Evolutionary conservation across 2,888 invertebrate genomes (phyloP), one percentile per base, ranked within the genome.

Genomic region (Pantelozetes paolii): DNA sequence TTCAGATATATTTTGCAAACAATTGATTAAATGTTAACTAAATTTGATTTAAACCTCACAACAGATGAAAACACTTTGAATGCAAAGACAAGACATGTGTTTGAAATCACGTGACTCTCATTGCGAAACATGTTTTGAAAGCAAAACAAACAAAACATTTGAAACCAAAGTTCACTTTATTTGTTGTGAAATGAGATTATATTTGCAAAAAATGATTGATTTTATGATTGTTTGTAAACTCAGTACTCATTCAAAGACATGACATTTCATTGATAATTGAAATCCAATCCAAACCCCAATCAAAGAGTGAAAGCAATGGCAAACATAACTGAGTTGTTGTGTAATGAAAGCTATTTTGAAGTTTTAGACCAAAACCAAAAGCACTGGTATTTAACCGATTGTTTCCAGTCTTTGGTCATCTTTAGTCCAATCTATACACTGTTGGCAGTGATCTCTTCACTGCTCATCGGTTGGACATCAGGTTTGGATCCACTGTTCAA

Each of bases 331-430:
- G 26, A 45, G n/a, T 45, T 42, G 3, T 69, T 69, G 45, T 69
- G 69, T 28, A 26, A 20, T 2, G 45, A 69, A 69, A 5, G 45
- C 1, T 9, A 69, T 69, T 69, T 40, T 13, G 20, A 5, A 13
- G 18, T 69, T 26, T 26, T 2, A 5, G 45, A 45, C 18, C 42
- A 40, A 1, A 23, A 40, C 23, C 20, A 67, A 15, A 30, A 20
- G 5, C 30, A 50, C 15, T 71, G 36, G 32, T 54, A 71, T 48
- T 50, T 74, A 15, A 57, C 18, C 54, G 32, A 74, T 71, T 74
- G 74, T 59, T 74, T 74, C 50, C 54, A 74, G 18, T 57, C 50
- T 28, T 11, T 62, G 40, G 50, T 59, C 20, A 30, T 74, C 0
- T 18, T 32, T 42, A 30, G 26, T 11, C 74, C 74, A 28, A 42